Conservation (phyloP, 2,797 vertebrate species). For the Gouania willdenowi region DNA sequence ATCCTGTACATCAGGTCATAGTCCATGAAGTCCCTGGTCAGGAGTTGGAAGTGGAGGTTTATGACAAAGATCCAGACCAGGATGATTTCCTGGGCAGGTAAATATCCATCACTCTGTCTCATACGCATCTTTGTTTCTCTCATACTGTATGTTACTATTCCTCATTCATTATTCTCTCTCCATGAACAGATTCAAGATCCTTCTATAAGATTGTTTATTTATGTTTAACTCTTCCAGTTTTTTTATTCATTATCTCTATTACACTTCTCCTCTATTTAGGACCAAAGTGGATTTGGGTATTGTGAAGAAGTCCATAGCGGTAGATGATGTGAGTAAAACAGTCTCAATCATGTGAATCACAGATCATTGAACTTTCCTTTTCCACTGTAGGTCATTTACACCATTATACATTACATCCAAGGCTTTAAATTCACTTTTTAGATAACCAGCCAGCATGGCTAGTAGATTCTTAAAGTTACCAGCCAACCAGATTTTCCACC, state of each 20-base stretch:
- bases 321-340: conserved; percentile 81
- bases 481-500: no score
- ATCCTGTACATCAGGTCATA: conserved; percentile 80
- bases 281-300: conserved; percentile 87
- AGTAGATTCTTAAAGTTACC: no score
- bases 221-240: not conserved
- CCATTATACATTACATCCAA: no score
- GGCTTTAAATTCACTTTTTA: no score
- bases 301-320: conserved; percentile 77
- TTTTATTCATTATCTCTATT: not conserved
- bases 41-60: conserved; percentile 91
- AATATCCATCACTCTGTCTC: conserved; percentile 58
- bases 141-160: conserved; percentile 17
- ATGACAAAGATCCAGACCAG: conserved; percentile 93
- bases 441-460: no score
- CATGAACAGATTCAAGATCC: not conserved
- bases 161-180: conserved; percentile 25
- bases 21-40: conserved; percentile 94
- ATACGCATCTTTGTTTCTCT: conserved; percentile 50
- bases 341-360: no score
- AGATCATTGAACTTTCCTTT: no score
- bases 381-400: no score
- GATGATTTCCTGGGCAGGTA: conserved; percentile 96
- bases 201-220: not conserved
- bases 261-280: conserved; percentile 50